Conservation (phyloP, 2,797 vertebrate genomes). For the Gallinago solitaria region DNA sequence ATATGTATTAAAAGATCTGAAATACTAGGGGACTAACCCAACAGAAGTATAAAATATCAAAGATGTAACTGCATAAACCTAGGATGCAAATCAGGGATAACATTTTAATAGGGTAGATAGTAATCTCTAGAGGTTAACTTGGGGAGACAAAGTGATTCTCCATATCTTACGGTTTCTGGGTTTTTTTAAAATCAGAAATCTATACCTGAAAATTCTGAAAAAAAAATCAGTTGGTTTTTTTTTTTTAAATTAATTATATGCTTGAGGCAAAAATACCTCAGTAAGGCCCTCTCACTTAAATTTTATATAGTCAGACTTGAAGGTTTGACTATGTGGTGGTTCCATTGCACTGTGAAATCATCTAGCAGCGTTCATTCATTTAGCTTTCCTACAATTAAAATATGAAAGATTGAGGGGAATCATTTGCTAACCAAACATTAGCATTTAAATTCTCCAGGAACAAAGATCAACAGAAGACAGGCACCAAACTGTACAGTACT, state of each 20-base stretch:
- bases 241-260: background rate
- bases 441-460: background rate
- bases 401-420: background rate
- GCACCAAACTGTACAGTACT: background rate
- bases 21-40: background rate
- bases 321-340: background rate
- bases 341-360: background rate
- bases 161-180: background rate
- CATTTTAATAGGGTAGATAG: background rate
- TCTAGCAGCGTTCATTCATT: background rate
- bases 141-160: background rate
- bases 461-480: background rate
- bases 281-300: accelerated
- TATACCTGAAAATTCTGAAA: background rate
- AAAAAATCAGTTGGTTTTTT: background rate
- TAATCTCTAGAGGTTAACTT: background rate
- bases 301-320: background rate
- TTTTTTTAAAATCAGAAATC: background rate
- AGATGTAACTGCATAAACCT: background rate
- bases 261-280: background rate
- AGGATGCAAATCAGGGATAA: background rate
- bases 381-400: background rate
- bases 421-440: background rate
- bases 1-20: background rate
- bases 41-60: background rate